These are phyloP conservation scores for Cryptotermes secundus DNA, from an alignment of 1,140 invertebrate genomes.

Conservation along the genomic window DNA sequence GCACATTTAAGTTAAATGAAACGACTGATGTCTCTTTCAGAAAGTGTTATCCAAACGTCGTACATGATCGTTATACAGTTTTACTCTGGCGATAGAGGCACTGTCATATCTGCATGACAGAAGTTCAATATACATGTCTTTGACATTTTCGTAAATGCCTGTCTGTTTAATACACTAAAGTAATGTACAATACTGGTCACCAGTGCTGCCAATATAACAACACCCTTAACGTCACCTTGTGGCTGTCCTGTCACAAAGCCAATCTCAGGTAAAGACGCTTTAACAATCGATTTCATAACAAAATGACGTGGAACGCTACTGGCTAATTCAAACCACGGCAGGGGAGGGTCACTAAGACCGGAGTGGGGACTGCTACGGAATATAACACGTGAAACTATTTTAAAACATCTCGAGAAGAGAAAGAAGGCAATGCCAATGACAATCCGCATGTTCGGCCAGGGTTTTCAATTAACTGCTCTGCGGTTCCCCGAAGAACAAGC, in stretches of 20 bases:
- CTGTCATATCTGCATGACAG: too few relatives aligned
- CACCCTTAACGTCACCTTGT: neutral
- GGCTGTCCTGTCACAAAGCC: neutral
- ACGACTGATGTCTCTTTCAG: too few relatives aligned
- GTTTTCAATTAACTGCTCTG: neutral
- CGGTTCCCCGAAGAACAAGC: neutral
- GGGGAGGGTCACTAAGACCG: neutral
- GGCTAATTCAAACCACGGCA: neutral
- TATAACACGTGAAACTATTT: neutral
- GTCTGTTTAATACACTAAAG: neutral
- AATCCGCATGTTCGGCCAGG: neutral
- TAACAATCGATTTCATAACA: constrained; percentile 3
- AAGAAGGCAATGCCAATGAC: neutral
- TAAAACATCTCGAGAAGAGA: neutral
- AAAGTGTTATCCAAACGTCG: too few relatives aligned
- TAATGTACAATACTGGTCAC: neutral
- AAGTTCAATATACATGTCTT: too few relatives aligned
- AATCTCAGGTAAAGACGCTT: neutral
- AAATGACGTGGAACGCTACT: neutral
- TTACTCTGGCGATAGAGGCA: too few relatives aligned
- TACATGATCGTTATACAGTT: too few relatives aligned
- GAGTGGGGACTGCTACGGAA: neutral
- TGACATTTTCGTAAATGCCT: neutral
- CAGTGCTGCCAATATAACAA: neutral
- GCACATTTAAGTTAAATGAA: too few relatives aligned